phyloP scores from a whole-genome alignment of 2,888 invertebrate genomes.

The Periphyllus acericola region DNA sequence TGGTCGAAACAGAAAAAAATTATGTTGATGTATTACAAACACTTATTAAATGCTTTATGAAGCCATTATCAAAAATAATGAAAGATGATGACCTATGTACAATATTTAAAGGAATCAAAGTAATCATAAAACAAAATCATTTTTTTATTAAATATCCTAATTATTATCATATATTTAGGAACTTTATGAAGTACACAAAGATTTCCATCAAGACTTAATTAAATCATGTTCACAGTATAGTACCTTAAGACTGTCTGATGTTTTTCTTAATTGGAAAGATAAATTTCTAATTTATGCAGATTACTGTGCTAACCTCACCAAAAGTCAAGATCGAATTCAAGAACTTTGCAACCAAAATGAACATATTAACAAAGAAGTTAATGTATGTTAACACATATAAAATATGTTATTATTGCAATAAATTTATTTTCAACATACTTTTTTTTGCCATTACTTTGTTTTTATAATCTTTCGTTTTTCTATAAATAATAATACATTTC shows the following conservation, averaged over 20 bases:
- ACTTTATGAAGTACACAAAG: conserved; percentile 85
- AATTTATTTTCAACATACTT: no score
- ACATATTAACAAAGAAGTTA: conserved; percentile 75
- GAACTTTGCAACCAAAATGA: conserved; percentile 77
- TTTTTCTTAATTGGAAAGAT: conserved; percentile 91
- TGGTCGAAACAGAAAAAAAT: conserved; percentile 96
- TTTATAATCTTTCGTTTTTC: neutral
- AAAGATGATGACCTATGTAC: conserved; percentile 79
- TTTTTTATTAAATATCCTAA: conserved; percentile 23
- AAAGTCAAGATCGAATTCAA: conserved; percentile 87
- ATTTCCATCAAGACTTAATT: conserved; percentile 82
- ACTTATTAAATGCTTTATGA: conserved; percentile 81
- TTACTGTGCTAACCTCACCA: conserved; percentile 93
- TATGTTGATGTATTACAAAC: conserved; percentile 93
- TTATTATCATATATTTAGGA: conserved; percentile 71
- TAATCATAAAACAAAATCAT: conserved; percentile 67
- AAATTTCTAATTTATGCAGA: conserved; percentile 93
- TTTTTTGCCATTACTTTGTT: neutral
- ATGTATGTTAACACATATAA: conserved; percentile 70
- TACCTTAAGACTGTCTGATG: conserved; percentile 76
- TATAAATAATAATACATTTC: neutral
- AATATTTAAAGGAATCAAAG: conserved; percentile 92
- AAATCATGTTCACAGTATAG: conserved; percentile 74
- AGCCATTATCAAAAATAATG: conserved; percentile 78
- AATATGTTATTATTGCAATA: neutral